phyloP scores from a whole-genome alignment of 2,113 vertebrate genomes.

The Passer montanus region DNA sequence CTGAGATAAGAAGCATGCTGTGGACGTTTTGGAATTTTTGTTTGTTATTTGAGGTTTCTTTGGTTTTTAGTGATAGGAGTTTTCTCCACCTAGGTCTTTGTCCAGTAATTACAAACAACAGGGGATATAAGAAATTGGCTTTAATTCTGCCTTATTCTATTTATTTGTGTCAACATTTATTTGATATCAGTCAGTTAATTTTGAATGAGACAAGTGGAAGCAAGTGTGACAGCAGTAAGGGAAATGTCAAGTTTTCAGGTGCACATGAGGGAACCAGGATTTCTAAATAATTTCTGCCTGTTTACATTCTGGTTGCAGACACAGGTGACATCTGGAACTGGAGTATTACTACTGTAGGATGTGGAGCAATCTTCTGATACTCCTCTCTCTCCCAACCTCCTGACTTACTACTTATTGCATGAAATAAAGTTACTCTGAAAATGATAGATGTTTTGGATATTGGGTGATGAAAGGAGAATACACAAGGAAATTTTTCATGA shows the following conservation, averaged over 20 bases:
- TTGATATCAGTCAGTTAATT: background rate
- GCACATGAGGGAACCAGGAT: background rate
- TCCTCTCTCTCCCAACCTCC: background rate
- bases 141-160: background rate
- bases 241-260: background rate
- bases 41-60: background rate
- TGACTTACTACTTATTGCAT: background rate
- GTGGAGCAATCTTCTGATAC: background rate
- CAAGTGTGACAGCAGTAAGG: background rate
- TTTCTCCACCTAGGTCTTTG: background rate
- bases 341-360: background rate
- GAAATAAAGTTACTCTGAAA: background rate
- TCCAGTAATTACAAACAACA: background rate
- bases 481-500: rapidly evolving
- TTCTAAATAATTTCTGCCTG: background rate
- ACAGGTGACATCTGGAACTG: background rate
- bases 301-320: background rate
- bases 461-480: background rate
- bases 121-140: rapidly evolving
- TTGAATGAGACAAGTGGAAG: background rate
- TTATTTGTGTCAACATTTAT: background rate
- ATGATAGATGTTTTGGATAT: background rate
- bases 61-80: background rate
- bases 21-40: background rate
- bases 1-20: background rate